Conservation (phyloP, 2,113 vertebrate genomes). For the Microcebus griseorufus region DNA sequence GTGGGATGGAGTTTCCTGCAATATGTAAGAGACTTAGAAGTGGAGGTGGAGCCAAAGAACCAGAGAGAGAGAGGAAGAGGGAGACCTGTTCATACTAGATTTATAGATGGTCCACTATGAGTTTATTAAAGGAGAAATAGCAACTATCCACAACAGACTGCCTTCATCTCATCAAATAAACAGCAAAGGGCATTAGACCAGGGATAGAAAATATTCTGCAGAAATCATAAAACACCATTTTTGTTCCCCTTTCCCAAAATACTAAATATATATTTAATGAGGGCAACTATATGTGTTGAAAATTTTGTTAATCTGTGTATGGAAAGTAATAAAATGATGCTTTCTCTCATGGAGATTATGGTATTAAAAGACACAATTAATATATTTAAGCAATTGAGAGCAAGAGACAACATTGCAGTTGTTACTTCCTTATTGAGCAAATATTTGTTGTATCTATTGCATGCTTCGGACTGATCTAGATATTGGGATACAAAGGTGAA, state of each 20-base stretch:
- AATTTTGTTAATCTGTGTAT: not conserved
- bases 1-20: not conserved
- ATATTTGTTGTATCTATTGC: not conserved
- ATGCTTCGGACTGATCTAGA: not conserved
- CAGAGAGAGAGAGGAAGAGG: not conserved
- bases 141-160: not conserved
- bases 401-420: not conserved
- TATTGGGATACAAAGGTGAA: not conserved
- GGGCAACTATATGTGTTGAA: not conserved
- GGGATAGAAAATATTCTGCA: not conserved
- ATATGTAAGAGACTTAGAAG: not conserved
- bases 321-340: not conserved
- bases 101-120: not conserved
- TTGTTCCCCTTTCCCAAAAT: not conserved
- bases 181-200: not conserved
- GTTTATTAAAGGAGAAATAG: not conserved
- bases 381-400: not conserved
- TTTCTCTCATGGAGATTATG: not conserved
- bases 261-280: not conserved
- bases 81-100: not conserved
- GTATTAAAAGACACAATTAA: not conserved
- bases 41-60: not conserved
- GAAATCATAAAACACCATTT: not conserved
- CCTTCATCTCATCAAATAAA: not conserved
- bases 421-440: not conserved